Percentiles rank a stretch among this genome's conserved stretches.
These are phyloP conservation scores for Fissipunctia ypsillon DNA, from an alignment of 2,888 invertebrate species.

Conservation along the genomic window DNA sequence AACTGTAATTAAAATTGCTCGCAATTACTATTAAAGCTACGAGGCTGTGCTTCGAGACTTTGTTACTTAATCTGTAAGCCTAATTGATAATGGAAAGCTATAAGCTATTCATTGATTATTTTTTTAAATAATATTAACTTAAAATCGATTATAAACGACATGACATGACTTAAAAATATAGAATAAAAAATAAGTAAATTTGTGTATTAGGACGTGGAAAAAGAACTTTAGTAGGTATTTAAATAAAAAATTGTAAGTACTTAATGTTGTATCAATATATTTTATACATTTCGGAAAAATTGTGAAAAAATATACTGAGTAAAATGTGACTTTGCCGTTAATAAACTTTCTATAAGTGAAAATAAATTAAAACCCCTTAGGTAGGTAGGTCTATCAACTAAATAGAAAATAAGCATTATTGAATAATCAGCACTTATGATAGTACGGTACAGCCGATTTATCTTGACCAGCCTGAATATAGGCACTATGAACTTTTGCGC, in stretches of 20 bases:
- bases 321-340: background rate
- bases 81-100: background rate
- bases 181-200: background rate
- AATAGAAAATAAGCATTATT: background rate
- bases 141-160: background rate
- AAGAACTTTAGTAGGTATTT: background rate
- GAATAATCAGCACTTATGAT: background rate
- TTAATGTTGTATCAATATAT: background rate
- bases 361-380: background rate
- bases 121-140: too few relatives aligned
- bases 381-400: background rate
- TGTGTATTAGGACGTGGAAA: background rate
- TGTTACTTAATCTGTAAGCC: background rate
- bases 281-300: background rate
- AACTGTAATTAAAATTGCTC: background rate
- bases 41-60: constrained; percentile 1
- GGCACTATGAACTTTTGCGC: too few relatives aligned
- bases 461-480: too few relatives aligned
- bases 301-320: background rate
- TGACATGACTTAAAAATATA: background rate
- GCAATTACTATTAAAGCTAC: constrained; percentile 7
- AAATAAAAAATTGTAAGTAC: background rate
- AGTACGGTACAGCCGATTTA: too few relatives aligned
- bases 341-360: background rate
- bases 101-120: background rate